Evolutionary conservation across 2,888 invertebrate species (phyloP), one percentile per base, ranked within the genome.

Genomic region (Brachyopa scutellaris): DNA sequence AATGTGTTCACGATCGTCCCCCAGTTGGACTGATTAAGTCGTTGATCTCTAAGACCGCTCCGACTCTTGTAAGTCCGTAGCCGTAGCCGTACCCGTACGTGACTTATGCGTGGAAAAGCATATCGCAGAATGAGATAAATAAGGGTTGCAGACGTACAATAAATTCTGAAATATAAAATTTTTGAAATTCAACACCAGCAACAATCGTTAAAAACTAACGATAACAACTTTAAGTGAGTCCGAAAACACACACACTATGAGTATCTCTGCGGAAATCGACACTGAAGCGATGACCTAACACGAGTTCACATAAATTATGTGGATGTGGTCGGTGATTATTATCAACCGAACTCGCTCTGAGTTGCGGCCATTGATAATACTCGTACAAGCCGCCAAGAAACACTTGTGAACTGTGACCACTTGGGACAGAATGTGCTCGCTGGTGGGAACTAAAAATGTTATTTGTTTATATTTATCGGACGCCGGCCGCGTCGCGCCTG

Each of bases 201-300:
- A 38, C 26, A 36, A 45, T 61, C 55, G 38, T 62, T 9, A 42
- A 47, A 31, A 7, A 47, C 11, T 29, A 15, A 47, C 49, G 40
- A 72, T 66, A 49, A 77, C 29, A 40, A 51, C 7, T 9, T 47
- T 15, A 45, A 47, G 42, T 67, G 45, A 72, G 31, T 29, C 7
- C 15, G 26, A 5, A 26, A 5, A 26, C 9, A 8, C 49, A 55
- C 29, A 11, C 67, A 61, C 66, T 67, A 55, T n/a, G 13, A 45
- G 57, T 59, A 42, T 66, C 42, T 62, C 45, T 51, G 42, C 57
- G 74, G 69, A 67, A 80, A 80, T 80, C 76, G 57, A 80, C 57
- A 59, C 69, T 69, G 26, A 61, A 73, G 40, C 73, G 45, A 76
- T 80, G 80, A 70, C 76, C 64, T 42, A 64, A 69, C 80, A 51